A percentile compares a stretch with the other conserved stretches of the same genome.
Conservation (phyloP, 2,888 invertebrate species). For the Sphecodes monilicornis region DNA sequence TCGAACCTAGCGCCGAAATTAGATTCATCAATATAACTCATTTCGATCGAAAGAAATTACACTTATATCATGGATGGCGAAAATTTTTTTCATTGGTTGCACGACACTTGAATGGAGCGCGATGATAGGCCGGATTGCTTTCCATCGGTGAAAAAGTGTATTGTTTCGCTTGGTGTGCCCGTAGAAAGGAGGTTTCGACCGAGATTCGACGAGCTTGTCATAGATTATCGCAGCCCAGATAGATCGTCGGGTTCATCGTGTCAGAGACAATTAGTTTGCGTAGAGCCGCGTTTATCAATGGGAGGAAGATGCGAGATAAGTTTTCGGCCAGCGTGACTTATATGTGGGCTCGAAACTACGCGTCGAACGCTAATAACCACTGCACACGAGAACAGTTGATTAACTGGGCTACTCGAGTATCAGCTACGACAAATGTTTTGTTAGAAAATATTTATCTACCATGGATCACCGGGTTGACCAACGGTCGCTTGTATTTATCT, state of each 20-base stretch:
- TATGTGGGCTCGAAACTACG: background rate
- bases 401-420: background rate
- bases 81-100: background rate
- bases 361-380: background rate
- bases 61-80: no score
- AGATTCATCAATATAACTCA: no score
- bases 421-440: constrained; percentile 16
- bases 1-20: no score
- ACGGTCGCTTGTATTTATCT: background rate
- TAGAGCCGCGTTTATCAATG: constrained; percentile 21
- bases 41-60: no score
- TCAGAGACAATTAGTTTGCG: constrained; percentile 2
- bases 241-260: background rate
- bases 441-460: background rate
- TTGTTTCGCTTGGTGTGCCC: background rate
- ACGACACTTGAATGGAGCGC: background rate
- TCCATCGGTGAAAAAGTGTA: constrained; percentile 1
- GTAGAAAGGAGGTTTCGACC: background rate
- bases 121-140: constrained; percentile 10
- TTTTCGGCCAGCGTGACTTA: constrained; percentile 1
- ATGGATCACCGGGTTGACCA: background rate
- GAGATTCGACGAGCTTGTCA: background rate
- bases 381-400: background rate
- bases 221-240: constrained; percentile 13
- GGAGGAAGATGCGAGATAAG: constrained; percentile 20